Evolutionary conservation across 2,888 invertebrate species (phyloP).

Genomic region (Holacanthella duospinosa): DNA sequence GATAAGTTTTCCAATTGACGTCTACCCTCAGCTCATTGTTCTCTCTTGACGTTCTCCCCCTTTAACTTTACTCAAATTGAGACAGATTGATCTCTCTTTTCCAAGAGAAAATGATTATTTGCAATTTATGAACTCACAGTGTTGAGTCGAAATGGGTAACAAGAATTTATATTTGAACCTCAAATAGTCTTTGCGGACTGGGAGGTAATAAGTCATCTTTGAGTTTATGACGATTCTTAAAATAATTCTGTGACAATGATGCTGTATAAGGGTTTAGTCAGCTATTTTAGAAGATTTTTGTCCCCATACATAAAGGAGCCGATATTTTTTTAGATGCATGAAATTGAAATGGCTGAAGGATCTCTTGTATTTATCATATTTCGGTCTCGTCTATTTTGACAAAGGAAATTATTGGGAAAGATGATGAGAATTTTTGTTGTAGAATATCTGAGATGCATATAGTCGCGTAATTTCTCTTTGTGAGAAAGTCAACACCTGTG

Average conservation of each 20-base stretch:
- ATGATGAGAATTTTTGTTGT: not conserved
- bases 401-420: not conserved
- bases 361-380: not conserved
- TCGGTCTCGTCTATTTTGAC: not conserved
- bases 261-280: not conserved
- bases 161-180: not conserved
- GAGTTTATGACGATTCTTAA: not conserved
- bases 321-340: not conserved
- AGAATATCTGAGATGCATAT: not conserved
- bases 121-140: too few species aligned
- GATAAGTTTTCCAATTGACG: not conserved
- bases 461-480: not conserved
- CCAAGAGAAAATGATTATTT: too few species aligned
- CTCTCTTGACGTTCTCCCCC: too few species aligned
- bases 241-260: conserved; percentile 1
- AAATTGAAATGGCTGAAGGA: not conserved
- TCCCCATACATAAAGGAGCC: not conserved
- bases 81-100: not conserved
- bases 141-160: too few species aligned
- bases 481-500: conserved; percentile 1
- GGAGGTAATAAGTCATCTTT: conserved; percentile 2
- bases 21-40: too few species aligned
- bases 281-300: not conserved
- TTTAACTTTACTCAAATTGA: too few species aligned
- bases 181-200: not conserved